A percentile compares a stretch with the other conserved stretches of the same genome.
Evolutionary conservation across 2,113 vertebrate species (phyloP).

Genomic region (Morphnarchus princeps): DNA sequence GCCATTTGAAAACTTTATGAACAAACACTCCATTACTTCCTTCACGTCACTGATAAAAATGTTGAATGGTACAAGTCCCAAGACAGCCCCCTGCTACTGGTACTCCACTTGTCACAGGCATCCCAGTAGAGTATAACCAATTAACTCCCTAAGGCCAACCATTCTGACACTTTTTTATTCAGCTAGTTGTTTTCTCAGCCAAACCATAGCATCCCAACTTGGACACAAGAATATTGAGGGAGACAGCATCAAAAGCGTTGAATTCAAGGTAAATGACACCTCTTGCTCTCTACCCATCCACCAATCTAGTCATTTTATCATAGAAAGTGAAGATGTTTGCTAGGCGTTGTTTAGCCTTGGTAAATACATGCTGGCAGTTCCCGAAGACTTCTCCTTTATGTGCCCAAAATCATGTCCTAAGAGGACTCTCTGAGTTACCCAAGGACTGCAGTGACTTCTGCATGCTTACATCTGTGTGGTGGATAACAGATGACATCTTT

Average conservation of each 20-base stretch:
- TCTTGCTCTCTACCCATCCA: background rate
- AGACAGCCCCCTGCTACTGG: background rate
- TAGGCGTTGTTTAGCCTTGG: background rate
- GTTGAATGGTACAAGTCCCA: background rate
- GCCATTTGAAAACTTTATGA: background rate
- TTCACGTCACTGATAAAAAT: background rate
- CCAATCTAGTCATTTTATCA: background rate
- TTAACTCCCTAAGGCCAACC: fast-evolving
- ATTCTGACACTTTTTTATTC: background rate
- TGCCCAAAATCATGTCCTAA: background rate
- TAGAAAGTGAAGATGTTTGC: background rate
- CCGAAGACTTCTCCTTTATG: background rate
- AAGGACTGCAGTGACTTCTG: background rate
- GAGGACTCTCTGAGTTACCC: background rate
- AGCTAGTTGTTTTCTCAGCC: background rate
- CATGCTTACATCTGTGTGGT: background rate
- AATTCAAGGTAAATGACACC: background rate
- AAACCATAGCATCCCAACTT: background rate
- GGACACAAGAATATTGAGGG: background rate
- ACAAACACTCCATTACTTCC: background rate
- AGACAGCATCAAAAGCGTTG: background rate
- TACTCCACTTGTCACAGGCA: background rate
- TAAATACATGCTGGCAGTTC: background rate
- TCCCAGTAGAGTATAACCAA: background rate
- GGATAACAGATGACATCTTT: background rate